Evolutionary conservation across 2,888 invertebrate species (phyloP).

Genomic region (Sepiola atlantica): DNA sequence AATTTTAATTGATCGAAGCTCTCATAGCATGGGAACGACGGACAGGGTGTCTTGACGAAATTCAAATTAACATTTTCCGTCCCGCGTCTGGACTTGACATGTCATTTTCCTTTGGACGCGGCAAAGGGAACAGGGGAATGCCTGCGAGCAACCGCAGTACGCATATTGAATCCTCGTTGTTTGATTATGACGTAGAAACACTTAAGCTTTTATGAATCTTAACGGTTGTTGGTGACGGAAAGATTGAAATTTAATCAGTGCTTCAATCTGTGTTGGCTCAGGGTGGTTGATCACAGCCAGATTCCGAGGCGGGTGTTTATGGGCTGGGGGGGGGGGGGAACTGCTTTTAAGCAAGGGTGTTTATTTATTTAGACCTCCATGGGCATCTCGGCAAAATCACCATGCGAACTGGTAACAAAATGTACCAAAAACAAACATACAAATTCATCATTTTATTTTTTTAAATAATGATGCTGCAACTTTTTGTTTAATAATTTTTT

Average conservation of each 20-base stretch:
- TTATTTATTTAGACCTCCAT: no score
- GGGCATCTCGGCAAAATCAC: no score
- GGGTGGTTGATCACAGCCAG: no score
- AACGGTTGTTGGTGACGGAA: not conserved
- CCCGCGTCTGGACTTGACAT: not conserved
- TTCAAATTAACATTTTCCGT: conserved; percentile 5
- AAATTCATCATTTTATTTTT: no score
- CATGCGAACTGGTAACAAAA: no score
- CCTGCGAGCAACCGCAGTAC: not conserved
- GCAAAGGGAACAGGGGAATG: not conserved
- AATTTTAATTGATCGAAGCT: not conserved
- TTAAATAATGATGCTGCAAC: no score
- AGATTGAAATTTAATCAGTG: not conserved
- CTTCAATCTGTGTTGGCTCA: no score
- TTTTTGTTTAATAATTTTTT: no score
- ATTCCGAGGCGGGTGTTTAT: no score
- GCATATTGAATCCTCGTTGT: not conserved
- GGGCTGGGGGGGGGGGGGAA: no score
- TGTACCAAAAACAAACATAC: no score
- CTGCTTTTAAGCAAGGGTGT: no score
- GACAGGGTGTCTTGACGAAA: not conserved
- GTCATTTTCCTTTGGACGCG: not conserved
- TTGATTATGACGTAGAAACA: not conserved
- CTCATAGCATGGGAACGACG: not conserved
- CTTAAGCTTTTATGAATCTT: not conserved